Percentiles rank a stretch among this genome's conserved stretches.
Evolutionary conservation across 2,888 invertebrate genomes (phyloP).

Genomic region (Drosophila gaucha): DNA sequence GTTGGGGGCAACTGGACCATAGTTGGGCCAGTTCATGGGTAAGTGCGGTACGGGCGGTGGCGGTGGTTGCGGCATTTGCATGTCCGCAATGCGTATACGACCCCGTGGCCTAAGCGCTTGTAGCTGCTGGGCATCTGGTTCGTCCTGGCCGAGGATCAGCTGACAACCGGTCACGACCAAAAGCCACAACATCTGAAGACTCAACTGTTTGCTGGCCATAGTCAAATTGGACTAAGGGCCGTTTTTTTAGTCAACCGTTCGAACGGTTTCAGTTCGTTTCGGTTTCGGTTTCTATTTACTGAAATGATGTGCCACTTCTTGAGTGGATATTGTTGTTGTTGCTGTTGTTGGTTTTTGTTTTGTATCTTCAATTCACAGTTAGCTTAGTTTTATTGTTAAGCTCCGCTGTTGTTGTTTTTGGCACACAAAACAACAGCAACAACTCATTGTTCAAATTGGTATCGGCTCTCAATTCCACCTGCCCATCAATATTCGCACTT

Average conservation of each 20-base stretch:
- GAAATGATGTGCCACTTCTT: slow-evolving; percentile 69
- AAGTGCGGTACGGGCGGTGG: slow-evolving; percentile 14
- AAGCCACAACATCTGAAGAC: slow-evolving; percentile 28
- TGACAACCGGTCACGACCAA: slow-evolving; percentile 19
- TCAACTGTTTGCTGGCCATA: slow-evolving; percentile 45
- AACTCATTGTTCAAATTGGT: slow-evolving; percentile 41
- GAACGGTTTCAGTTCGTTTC: slow-evolving; percentile 50
- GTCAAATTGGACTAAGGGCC: slow-evolving; percentile 35
- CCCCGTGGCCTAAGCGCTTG: slow-evolving; percentile 57
- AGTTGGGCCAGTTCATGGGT: slow-evolving; percentile 43
- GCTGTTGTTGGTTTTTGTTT: slow-evolving; percentile 10
- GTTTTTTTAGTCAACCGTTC: slow-evolving; percentile 31
- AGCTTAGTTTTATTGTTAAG: slow-evolving; percentile 55
- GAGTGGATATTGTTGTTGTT: slow-evolving; percentile 25
- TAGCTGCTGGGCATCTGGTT: slow-evolving; percentile 53
- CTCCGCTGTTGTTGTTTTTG: slow-evolving; percentile 48
- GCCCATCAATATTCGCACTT: slow-evolving; percentile 68
- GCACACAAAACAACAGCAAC: slow-evolving; percentile 26
- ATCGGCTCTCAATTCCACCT: slow-evolving; percentile 43
- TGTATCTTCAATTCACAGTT: slow-evolving; percentile 60
- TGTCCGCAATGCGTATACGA: slow-evolving; percentile 66
- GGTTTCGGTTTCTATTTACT: slow-evolving; percentile 63
- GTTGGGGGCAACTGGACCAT: slow-evolving; percentile 15
- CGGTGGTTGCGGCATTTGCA: slow-evolving; percentile 37
- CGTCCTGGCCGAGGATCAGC: slow-evolving; percentile 22